These are phyloP conservation scores for Ligdia adustata DNA, from an alignment of 2,888 invertebrate species.

Conservation along the genomic window DNA sequence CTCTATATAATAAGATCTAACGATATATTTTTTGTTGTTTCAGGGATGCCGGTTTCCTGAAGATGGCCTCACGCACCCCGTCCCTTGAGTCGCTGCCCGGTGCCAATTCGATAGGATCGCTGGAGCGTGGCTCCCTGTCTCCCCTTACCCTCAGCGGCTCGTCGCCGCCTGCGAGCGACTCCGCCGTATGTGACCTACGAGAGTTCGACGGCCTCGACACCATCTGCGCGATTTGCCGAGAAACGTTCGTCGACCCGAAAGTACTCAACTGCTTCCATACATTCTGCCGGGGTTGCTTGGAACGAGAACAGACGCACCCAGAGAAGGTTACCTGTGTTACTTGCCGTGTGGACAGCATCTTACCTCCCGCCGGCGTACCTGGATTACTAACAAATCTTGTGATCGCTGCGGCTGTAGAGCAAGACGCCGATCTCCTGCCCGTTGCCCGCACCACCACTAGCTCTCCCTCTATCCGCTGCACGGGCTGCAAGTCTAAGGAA, in stretches of 20 bases:
- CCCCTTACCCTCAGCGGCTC: constrained; percentile 94
- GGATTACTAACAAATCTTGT: constrained; percentile 88
- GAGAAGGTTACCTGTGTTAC: constrained; percentile 91
- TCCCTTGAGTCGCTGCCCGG: constrained; percentile 96
- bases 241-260: constrained; percentile 89
- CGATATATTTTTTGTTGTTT: constrained; percentile 68
- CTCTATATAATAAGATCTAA: constrained; percentile 21
- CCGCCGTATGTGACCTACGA: constrained; percentile 90
- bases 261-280: constrained; percentile 93
- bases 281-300: constrained; percentile 92
- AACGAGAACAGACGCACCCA: constrained; percentile 87
- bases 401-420: constrained; percentile 81
- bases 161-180: constrained; percentile 93
- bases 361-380: constrained; percentile 84
- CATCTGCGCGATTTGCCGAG: constrained; percentile 89
- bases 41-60: constrained; percentile 95
- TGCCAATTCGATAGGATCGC: constrained; percentile 96
- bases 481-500: constrained; percentile 98
- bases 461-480: constrained; percentile 89
- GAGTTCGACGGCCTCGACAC: constrained; percentile 85
- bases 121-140: constrained; percentile 92
- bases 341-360: constrained; percentile 81
- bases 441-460: constrained; percentile 73
- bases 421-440: constrained; percentile 79
- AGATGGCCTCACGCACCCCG: constrained; percentile 97